Evolutionary conservation across 2,113 vertebrate species (phyloP), one percentile per base, ranked within the genome.

Genomic region (Pollimyrus isidori): DNA sequence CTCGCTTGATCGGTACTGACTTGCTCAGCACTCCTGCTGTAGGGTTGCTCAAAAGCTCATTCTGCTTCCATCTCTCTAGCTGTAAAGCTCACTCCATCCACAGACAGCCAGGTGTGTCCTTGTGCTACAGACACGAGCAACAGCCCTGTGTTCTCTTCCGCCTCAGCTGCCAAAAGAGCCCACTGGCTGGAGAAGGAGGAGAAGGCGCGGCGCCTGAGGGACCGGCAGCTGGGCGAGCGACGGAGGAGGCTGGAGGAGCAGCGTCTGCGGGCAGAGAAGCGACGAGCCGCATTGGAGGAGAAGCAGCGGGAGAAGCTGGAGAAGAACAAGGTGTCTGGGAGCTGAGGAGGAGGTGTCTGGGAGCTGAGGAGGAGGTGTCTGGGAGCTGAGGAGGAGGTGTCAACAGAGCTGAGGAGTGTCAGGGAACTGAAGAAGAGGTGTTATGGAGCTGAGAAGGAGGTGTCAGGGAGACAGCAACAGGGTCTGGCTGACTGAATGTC

Each of bases 111-210:
- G 62, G 26, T 10, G 30, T 3, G 9, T 65, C 62, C n/a, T 26
- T 10, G 62, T 65, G 62, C 62, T 65, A 69, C 62, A 30, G 62
- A 13, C 62, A 65, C 62, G 26, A 65, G 62, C n/a, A 26, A 11
- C 23, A 7, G 9, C 23, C 88, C 48, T 65, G 23, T 15, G 45
- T 17, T 50, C 82, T 50, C 39, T 89, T 7, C 26, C 91, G 65
- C 0, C 0, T 0, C 87, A 99, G 98, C 97, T 3, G 95, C 95
- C 87, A 99, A 99, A 95, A 96, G 98, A 92, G 96, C 94, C 21
- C 96, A 98, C 94, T 99, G 98, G 98, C 94, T 99, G 95, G 97
- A 98, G 95, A 98, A 99, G 94, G 98, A 98, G 93, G 97, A 98
- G 92, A 97, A 97, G 89, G 98, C 98, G 6, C 95, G 97, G 1